These are phyloP conservation scores for Pseudopipra pipra DNA, from an alignment of 2,113 vertebrate species.

Conservation along the genomic window DNA sequence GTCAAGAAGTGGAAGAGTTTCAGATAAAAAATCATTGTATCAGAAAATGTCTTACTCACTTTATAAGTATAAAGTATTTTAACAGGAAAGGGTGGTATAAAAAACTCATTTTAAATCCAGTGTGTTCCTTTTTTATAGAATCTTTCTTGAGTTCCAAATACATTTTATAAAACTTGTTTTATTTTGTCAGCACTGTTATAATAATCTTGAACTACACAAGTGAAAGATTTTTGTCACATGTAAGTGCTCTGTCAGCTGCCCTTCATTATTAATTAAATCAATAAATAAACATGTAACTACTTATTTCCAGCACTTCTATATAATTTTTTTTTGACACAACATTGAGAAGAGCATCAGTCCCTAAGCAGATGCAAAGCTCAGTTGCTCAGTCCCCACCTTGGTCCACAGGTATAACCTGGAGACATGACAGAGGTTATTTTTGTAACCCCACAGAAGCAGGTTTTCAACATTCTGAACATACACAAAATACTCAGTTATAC, in stretches of 20 bases:
- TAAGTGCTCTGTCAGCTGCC: not conserved
- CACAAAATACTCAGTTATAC: not conserved
- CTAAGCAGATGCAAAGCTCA: not conserved
- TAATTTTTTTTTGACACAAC: not conserved
- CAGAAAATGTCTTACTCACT: not conserved
- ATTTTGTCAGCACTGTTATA: not conserved
- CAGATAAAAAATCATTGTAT: not conserved
- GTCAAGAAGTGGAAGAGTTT: not conserved
- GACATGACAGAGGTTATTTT: not conserved
- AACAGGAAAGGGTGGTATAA: not conserved
- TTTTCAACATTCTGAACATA: not conserved
- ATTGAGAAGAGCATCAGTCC: not conserved
- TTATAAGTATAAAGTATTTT: not conserved
- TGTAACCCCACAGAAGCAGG: not conserved
- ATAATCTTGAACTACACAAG: not conserved
- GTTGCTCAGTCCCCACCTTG: not conserved
- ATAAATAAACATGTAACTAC: not conserved
- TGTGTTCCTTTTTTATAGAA: not conserved
- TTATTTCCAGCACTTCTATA: not conserved
- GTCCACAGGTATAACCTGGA: not conserved
- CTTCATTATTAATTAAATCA: not conserved
- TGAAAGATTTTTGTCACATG: not conserved
- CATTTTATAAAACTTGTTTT: not conserved
- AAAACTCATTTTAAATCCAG: not conserved
- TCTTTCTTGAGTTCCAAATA: not conserved